Percentiles rank a stretch among this genome's conserved stretches.
Conservation (phyloP, 2,888 invertebrate species). For the Linnaemya vulpina region DNA sequence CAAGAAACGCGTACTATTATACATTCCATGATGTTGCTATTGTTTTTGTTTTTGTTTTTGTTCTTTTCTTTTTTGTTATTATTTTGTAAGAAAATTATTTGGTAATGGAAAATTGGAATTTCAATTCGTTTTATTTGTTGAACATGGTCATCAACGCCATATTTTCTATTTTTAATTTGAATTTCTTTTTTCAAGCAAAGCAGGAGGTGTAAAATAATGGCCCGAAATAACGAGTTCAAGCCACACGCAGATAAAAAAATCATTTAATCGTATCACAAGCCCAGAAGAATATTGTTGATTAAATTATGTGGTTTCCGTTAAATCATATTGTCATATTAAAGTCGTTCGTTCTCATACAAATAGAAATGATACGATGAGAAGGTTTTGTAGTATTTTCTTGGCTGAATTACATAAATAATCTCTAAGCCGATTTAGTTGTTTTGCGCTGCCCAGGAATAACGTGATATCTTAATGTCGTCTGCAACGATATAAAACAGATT, state of each 20-base stretch:
- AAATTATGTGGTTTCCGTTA: not conserved
- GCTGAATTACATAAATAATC: too few species aligned
- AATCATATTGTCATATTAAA: not conserved
- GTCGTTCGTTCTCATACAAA: not conserved
- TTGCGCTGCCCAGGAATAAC: too few species aligned
- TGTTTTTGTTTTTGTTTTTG: conserved; percentile 2
- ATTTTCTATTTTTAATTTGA: conserved; percentile 40
- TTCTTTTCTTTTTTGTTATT: conserved; percentile 21
- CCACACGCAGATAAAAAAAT: not conserved
- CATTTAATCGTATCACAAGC: not conserved
- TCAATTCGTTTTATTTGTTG: conserved; percentile 73
- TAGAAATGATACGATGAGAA: not conserved
- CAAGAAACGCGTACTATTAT: conserved; percentile 34
- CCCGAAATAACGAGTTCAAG: not conserved
- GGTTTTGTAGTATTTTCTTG: not conserved
- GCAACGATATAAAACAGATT: too few species aligned
- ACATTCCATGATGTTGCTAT: conserved; percentile 38
- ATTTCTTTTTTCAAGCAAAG: not conserved
- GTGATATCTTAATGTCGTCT: too few species aligned
- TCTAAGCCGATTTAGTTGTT: too few species aligned
- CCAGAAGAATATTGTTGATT: not conserved
- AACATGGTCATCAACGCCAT: conserved; percentile 69
- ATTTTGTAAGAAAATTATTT: conserved; percentile 57
- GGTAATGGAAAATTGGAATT: conserved; percentile 73
- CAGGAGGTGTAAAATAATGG: conserved; percentile 5